Base-by-base conservation (phyloP, 1,140 invertebrate genomes). In the Aphelenchoides fujianensis region DNA sequence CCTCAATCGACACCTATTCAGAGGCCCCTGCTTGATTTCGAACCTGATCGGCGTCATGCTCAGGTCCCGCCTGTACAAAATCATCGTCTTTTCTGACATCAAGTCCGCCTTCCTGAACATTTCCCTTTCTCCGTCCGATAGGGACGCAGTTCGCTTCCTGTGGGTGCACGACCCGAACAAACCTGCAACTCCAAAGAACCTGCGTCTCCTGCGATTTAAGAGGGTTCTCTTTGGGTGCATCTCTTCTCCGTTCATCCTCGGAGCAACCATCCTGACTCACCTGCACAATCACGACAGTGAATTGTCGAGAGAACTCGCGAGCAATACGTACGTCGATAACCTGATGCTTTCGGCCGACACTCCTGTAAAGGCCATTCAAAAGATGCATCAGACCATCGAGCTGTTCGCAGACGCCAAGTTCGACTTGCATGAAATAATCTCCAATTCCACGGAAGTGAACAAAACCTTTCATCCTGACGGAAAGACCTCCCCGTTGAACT, bases 291-390 rank as follows among this genome's bases (percentile, higher is more conserved):
- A 9, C 9, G 7, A 9, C 9, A 9, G 41, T 19, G 9, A 9
- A 9, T 7, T 59, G 7, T 9, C 57, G 7, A 7, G 23, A 7
- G 57, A 9, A 59, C 19, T 59, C 9, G 19, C 9, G 41, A 19
- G 41, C 9, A 59, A 59, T 19, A 9, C 19, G 7, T 59, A 59
- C 57, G 57, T 59, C 57, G 57, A 59, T 19, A 59, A 59, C 19
- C 9, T 59, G 23, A 9, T 59, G 9, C 9, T 59, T 7, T 7
- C 9, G 41, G 9, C 19, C 41, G 9, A 9, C 7, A 31, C 19
- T 31, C 7, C 23, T 7, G 7, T 7, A 19, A 27, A 7, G 19
- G 57, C 7, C 7, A 59, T 27, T 7, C 9, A 59, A 9, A 7
- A 7, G 9, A 9, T 9, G 9, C 19, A 7, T 7, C 19, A 16